A percentile compares a stretch with the other conserved stretches of the same genome.
Evolutionary conservation across 2,888 invertebrate genomes (phyloP).

Genomic region (Conops quadrifasciatus): DNA sequence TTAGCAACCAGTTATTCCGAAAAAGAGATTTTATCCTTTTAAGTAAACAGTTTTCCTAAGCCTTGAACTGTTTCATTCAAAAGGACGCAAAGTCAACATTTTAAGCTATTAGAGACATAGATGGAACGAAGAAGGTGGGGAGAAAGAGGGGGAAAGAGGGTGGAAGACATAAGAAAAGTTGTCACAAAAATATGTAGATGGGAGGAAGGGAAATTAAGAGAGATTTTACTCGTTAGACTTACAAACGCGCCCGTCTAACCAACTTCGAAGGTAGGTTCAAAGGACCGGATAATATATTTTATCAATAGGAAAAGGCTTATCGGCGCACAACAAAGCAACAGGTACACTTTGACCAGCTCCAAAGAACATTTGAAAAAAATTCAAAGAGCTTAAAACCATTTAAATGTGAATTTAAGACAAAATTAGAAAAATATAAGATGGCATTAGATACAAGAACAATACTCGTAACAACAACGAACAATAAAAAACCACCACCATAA

Average conservation of each 20-base stretch:
- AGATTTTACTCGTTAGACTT: too few relatives aligned
- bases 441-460: not conserved
- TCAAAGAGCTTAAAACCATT: not conserved
- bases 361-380: not conserved
- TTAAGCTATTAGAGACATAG: constrained; percentile 1
- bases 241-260: too few relatives aligned
- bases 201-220: not conserved
- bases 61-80: constrained; percentile 1
- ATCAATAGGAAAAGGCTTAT: constrained; percentile 43
- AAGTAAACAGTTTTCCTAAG: constrained; percentile 20
- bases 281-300: constrained; percentile 42
- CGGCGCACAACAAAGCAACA: constrained; percentile 46
- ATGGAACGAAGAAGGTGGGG: not conserved
- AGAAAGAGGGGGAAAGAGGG: not conserved
- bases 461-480: not conserved
- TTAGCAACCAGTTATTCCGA: not conserved
- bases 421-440: not conserved
- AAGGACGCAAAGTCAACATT: constrained; percentile 7
- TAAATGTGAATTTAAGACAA: not conserved
- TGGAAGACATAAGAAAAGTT: not conserved
- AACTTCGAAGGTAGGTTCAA: not conserved
- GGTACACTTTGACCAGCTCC: constrained; percentile 32
- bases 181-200: not conserved
- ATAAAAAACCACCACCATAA: constrained; percentile 1
- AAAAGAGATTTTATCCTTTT: too few relatives aligned